Evolutionary conservation across 2,888 invertebrate species (phyloP), one percentile per base, ranked within the genome.

Genomic region (Tinea trinotella): DNA sequence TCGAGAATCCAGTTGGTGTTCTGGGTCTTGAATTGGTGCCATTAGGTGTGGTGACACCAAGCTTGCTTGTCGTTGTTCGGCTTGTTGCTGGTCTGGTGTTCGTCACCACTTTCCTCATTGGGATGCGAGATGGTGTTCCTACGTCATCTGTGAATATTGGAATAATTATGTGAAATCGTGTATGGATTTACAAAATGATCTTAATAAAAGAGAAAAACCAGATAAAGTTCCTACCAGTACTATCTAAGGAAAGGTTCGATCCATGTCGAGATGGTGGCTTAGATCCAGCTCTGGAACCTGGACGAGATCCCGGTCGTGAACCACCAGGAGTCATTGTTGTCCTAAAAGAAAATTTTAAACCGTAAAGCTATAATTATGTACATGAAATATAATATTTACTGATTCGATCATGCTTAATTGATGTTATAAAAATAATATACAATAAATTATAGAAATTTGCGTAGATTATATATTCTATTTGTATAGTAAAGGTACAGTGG

Each of bases 201-300:
- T 57, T 55, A 56, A 54, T 7, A 46, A 52, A 53, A 19, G 34
- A 57, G 7, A n/a, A n/a, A n/a, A n/a, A n/a, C 22, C 19, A 57
- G 13, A 52, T 35, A 18, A 55, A 55, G 19, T 12, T 30, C 58
- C 60, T 76, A 94, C 95, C 95, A 74, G 94, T 94, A 73, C 95
- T 94, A 74, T 96, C 96, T 61, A 96, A 84, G 46, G 96, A 96
- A 58, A 95, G 89, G 68, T 95, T 96, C 48, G 97, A 97, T 61
- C 97, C 97, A 70, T 97, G 95, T 64, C 97, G 91, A 62, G 97
- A 97, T 17, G 96, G 94, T 59, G 97, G 97, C 76, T 97, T 96
- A 58, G 95, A 95, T 57, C 95, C 95, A 57, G 93, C 90, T 62
- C 96, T 88, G 61, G 95, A 95, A 24, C 93, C 92, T 46, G 96